Conservation (phyloP, 1,140 invertebrate species). For the Drosophila ananassae region DNA sequence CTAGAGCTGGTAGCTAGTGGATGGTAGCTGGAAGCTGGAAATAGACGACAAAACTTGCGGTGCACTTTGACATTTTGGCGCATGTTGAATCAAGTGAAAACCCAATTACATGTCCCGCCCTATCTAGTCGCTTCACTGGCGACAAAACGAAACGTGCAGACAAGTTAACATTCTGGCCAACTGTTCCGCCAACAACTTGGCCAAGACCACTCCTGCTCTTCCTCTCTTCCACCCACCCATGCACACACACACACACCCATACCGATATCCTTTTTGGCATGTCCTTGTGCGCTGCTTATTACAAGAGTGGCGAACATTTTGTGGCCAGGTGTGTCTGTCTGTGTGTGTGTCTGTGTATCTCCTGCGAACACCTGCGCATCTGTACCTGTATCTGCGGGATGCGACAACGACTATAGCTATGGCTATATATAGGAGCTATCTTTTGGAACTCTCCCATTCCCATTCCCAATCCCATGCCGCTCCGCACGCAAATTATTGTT, state of each 20-base stretch:
- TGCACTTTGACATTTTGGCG: constrained; percentile 73
- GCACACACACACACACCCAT: constrained; percentile 8
- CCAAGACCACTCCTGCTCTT: neutral
- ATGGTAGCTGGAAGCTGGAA: neutral
- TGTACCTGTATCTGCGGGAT: neutral
- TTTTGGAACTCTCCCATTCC: neutral
- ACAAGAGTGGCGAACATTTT: constrained; percentile 51
- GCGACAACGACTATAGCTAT: constrained; percentile 2
- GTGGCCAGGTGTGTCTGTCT: constrained; percentile 24
- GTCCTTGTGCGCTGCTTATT: constrained; percentile 55
- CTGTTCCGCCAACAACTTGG: constrained; percentile 34
- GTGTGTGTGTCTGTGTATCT: constrained; percentile 21
- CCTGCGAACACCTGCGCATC: constrained; percentile 21
- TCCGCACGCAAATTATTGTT: constrained; percentile 72
- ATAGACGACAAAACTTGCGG: constrained; percentile 56
- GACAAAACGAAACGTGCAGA: constrained; percentile 68
- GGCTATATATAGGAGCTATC: constrained; percentile 2
- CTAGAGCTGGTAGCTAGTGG: neutral
- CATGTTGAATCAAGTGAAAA: constrained; percentile 79
- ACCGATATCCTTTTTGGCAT: constrained; percentile 8
- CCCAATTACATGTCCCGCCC: constrained; percentile 72
- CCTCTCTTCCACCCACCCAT: neutral
- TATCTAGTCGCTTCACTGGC: constrained; percentile 62
- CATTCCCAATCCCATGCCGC: too few species aligned
- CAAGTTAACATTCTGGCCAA: constrained; percentile 74